A percentile compares a stretch with the other conserved stretches of the same genome.
These are phyloP conservation scores for Pachymerium ferrugineum DNA, from an alignment of 2,888 invertebrate species.

Conservation along the genomic window DNA sequence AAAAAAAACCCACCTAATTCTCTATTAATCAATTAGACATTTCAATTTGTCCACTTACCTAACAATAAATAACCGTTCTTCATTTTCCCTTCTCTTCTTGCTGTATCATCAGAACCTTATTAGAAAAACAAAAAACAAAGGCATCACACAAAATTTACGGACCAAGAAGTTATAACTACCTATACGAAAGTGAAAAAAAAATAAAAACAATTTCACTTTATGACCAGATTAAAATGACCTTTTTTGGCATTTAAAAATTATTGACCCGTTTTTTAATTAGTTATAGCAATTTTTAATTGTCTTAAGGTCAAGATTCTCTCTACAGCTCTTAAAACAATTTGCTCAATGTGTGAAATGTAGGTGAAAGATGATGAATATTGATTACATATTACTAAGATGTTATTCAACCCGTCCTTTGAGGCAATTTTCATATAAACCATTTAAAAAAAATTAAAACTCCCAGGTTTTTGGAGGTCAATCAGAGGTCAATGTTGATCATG, in stretches of 20 bases:
- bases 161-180: not conserved
- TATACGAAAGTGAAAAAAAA: not conserved
- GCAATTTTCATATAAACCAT: not conserved
- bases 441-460: not conserved
- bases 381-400: not conserved
- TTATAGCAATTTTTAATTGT: not conserved
- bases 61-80: too few relatives aligned
- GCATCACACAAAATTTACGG: not conserved
- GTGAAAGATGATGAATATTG: not conserved
- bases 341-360: conserved; percentile 8
- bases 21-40: too few relatives aligned
- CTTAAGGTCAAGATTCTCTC: conserved; percentile 27
- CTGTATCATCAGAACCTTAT: not conserved
- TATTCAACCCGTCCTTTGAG: not conserved
- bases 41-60: too few relatives aligned
- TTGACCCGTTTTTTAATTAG: not conserved
- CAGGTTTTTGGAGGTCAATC: not conserved
- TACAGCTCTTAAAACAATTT: not conserved
- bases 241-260: not conserved
- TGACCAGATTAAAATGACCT: not conserved
- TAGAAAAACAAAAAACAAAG: not conserved
- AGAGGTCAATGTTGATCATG: too few relatives aligned
- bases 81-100: not conserved
- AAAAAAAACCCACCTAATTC: too few relatives aligned
- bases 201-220: not conserved